Conservation (phyloP, 2,888 invertebrate species). For the Arenicola marina region DNA sequence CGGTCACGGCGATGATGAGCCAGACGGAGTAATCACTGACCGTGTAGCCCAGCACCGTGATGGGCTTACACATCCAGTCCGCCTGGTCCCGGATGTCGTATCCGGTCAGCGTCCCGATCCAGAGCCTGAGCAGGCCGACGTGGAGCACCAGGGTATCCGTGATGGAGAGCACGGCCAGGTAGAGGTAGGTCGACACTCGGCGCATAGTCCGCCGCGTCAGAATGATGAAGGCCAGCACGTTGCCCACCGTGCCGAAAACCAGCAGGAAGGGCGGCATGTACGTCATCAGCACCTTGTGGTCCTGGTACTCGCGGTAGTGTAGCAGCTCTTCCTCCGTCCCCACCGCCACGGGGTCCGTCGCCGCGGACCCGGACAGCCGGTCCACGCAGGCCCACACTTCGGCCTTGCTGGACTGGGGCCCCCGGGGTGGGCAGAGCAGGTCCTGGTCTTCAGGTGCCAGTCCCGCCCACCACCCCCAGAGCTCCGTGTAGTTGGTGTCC, state of each 20-base stretch:
- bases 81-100: slow-evolving; percentile 39
- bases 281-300: slow-evolving; percentile 31
- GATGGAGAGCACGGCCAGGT: slow-evolving; percentile 45
- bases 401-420: too few relatives aligned
- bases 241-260: slow-evolving; percentile 50
- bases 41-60: slow-evolving; percentile 44
- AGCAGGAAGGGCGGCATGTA: slow-evolving; percentile 49
- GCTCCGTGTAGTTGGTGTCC: too few relatives aligned
- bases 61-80: slow-evolving; percentile 46
- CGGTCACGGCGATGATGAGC: slow-evolving; percentile 56
- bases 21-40: slow-evolving; percentile 50
- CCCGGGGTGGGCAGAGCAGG: too few relatives aligned
- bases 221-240: slow-evolving; percentile 48
- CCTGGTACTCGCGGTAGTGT: slow-evolving; percentile 16
- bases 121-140: slow-evolving; percentile 45
- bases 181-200: slow-evolving; percentile 48
- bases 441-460: too few relatives aligned
- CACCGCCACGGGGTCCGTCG: too few relatives aligned
- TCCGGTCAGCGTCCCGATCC: slow-evolving; percentile 47
- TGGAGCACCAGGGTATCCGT: slow-evolving; percentile 50
- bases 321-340: slow-evolving; percentile 18
- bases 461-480: too few relatives aligned
- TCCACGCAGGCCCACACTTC: too few relatives aligned
- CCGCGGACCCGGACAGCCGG: too few relatives aligned
- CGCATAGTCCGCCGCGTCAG: slow-evolving; percentile 44